Evolutionary conservation across 2,113 vertebrate genomes (phyloP), one percentile per base, ranked within the genome.

Genomic region (Silurus glanis): DNA sequence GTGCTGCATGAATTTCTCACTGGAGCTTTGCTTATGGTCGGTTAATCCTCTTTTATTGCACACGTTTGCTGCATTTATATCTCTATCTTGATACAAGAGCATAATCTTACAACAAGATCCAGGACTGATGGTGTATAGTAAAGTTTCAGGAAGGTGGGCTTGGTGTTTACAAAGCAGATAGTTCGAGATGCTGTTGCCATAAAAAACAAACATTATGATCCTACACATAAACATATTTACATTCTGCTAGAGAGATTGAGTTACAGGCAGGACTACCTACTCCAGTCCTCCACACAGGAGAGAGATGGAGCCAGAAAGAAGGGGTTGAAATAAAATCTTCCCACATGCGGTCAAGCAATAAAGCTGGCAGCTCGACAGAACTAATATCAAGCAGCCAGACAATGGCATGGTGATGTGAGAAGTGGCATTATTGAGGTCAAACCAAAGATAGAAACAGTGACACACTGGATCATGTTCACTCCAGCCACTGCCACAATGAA

Each of bases 371-470:
- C 80, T 66, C 66, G 61, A 66, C 80, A 55, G 61, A 51, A 66
- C 61, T 82, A 82, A 82, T 82, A 82, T 66, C 80, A 53, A 66
- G 61, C 80, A 66, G 61, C 47, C 80, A 82, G 80, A 82, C 80
- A 28, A 82, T n/a, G 61, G 45, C 53, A 51, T 16, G 17, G 61
- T 53, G 80, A 82, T 82, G 80, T 66, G 45, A 82, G 61, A 82
- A n/a, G 47, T 66, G 61, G 80, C 45, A 82, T 82, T 82, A 82
- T 82, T 82, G 61, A 82, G 80, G 80, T 82, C 80, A 82, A 82
- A 23, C 80, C 80, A 25, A 66, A 82, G 62, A 66, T 66, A 82
- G 61, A 82, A 82, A 82, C 61, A 66, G 21, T 66, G 61, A 82
- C 80, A 82, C 61, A 82, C 61, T 82, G 47, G 61, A 82, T 82